A percentile compares a stretch with the other conserved stretches of the same genome.
phyloP scores from a whole-genome alignment of 2,797 vertebrate species.

The Moxostoma hubbsi region DNA sequence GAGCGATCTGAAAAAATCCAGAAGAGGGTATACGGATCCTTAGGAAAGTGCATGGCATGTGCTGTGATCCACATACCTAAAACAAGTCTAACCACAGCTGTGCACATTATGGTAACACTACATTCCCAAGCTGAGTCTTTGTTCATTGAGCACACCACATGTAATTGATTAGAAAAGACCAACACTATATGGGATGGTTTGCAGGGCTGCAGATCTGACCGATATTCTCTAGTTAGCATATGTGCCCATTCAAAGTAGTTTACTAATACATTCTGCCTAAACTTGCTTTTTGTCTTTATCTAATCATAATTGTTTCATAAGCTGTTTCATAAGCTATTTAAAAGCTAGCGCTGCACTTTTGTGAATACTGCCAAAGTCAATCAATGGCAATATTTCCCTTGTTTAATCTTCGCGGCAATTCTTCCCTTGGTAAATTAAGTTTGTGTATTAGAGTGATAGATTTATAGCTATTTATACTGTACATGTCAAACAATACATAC shows the following conservation, averaged over 20 bases:
- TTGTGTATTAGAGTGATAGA: constrained; percentile 14
- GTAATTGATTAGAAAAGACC: constrained; percentile 78
- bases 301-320: constrained; percentile 55
- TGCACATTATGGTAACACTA: constrained; percentile 67
- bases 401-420: constrained; percentile 53
- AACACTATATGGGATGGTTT: constrained; percentile 64
- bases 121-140: constrained; percentile 67
- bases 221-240: constrained; percentile 68
- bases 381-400: constrained; percentile 56
- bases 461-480: constrained; percentile 20
- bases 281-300: constrained; percentile 31
- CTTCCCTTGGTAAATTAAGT: constrained; percentile 35
- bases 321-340: constrained; percentile 56
- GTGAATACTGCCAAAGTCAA: constrained; percentile 67
- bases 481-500: background rate
- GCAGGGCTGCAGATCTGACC: constrained; percentile 70
- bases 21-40: constrained; percentile 70
- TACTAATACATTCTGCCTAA: constrained; percentile 55
- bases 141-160: constrained; percentile 73
- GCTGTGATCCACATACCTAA: constrained; percentile 65
- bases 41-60: constrained; percentile 62
- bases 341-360: constrained; percentile 59
- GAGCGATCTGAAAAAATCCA: constrained; percentile 75
- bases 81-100: constrained; percentile 66
- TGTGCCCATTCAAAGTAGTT: constrained; percentile 64